Conservation (phyloP, 2,888 invertebrate genomes). For the Trissolcus japonicus region DNA sequence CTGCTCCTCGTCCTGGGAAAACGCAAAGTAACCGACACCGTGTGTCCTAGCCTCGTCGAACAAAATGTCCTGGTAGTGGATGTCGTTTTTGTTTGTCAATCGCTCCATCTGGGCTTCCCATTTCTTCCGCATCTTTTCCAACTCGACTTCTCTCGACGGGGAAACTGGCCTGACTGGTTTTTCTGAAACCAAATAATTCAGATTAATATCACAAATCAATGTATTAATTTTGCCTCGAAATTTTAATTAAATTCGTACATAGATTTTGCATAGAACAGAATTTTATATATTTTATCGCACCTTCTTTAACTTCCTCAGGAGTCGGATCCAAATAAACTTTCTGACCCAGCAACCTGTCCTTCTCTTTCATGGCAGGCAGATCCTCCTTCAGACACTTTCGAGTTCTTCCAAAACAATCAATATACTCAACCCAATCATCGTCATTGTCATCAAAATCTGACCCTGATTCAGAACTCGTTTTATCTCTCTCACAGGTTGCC, state of each 20-base stretch:
- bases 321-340: conserved; percentile 61
- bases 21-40: conserved; percentile 94
- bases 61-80: conserved; percentile 94
- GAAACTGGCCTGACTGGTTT: conserved; percentile 12
- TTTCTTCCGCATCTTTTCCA: conserved; percentile 85
- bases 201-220: neutral
- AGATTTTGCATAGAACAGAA: too few relatives aligned
- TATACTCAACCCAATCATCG: conserved; percentile 87
- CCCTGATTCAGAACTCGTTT: conserved; percentile 42
- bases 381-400: conserved; percentile 89
- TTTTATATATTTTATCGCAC: too few relatives aligned
- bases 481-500: neutral
- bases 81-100: conserved; percentile 83
- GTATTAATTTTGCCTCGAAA: too few relatives aligned
- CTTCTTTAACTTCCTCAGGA: conserved; percentile 24
- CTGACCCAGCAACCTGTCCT: conserved; percentile 78
- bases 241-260: too few relatives aligned
- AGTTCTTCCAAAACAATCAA: conserved; percentile 91
- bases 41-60: conserved; percentile 95
- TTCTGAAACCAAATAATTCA: conserved; percentile 11
- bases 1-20: conserved; percentile 89
- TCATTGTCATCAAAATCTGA: conserved; percentile 68
- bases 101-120: conserved; percentile 92
- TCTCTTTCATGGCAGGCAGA: conserved; percentile 81
- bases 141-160: conserved; percentile 68